Conservation (phyloP, 2,888 invertebrate genomes). For the Automeris io region DNA sequence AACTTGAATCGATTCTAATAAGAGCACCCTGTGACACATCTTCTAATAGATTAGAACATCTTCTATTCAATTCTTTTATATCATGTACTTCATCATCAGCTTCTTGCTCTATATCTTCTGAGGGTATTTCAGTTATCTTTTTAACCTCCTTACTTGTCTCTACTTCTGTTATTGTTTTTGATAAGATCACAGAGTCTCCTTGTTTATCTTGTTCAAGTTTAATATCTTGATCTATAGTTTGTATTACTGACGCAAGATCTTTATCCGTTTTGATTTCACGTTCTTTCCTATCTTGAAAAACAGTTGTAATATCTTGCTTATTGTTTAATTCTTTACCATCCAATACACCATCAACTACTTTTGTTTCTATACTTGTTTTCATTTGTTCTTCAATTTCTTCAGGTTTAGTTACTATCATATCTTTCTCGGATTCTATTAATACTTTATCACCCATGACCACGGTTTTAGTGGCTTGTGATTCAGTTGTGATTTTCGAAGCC, state of each 20-base stretch:
- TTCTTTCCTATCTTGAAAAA: background rate
- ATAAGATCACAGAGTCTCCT: background rate
- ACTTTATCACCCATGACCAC: background rate
- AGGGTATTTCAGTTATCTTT: constrained; percentile 17
- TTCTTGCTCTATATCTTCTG: constrained; percentile 13
- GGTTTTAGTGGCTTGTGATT: background rate
- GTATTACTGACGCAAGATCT: background rate
- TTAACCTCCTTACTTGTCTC: constrained; percentile 11
- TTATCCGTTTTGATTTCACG: background rate
- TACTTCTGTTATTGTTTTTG: constrained; percentile 10
- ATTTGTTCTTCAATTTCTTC: background rate
- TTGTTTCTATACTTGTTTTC: background rate
- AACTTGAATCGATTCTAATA: constrained; percentile 66
- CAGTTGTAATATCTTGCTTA: background rate
- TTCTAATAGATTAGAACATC: constrained; percentile 70
- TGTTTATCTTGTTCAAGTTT: background rate
- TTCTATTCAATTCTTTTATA: constrained; percentile 65
- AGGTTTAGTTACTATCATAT: background rate
- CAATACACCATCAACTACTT: background rate
- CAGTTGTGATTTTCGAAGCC: background rate
- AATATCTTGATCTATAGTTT: background rate
- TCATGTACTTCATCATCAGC: constrained; percentile 54
- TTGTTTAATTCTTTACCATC: background rate
- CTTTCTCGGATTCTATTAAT: background rate
- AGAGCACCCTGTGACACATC: constrained; percentile 71